These are phyloP conservation scores for Hydrolagus colliei DNA, from an alignment of 2,797 vertebrate species.

Conservation along the genomic window DNA sequence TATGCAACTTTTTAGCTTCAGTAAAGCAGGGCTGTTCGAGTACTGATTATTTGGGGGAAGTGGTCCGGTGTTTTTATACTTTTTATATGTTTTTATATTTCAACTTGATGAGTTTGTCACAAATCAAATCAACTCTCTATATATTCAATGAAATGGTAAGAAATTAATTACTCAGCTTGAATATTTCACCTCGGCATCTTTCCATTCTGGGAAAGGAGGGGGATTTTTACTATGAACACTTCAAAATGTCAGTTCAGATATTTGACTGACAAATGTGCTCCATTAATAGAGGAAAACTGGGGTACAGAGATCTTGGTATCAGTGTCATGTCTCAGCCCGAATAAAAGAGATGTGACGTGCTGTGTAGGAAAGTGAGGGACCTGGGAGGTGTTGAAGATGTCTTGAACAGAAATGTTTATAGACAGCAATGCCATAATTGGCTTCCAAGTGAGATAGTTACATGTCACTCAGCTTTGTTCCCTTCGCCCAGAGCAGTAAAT, in stretches of 20 bases:
- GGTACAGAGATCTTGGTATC: background rate
- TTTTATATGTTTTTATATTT: background rate
- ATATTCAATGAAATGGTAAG: constrained; percentile 39
- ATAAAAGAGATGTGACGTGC: background rate
- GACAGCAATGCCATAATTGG: background rate
- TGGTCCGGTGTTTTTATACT: background rate
- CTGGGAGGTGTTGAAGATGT: background rate
- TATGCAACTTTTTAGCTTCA: background rate
- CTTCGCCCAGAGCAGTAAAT: background rate
- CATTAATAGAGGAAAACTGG: background rate
- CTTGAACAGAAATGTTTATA: background rate
- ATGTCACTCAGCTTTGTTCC: background rate
- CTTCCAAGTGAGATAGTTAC: background rate
- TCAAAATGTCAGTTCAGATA: background rate
- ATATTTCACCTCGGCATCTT: background rate
- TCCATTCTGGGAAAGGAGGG: no score
- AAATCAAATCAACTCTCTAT: constrained; percentile 46
- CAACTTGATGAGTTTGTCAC: constrained; percentile 52
- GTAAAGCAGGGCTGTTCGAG: background rate
- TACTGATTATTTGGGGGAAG: background rate
- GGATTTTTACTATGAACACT: background rate
- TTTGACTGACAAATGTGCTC: background rate
- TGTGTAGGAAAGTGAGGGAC: background rate
- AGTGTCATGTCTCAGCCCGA: no score
- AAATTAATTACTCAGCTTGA: constrained; percentile 46